A percentile compares a stretch with the other conserved stretches of the same genome.
phyloP scores from a whole-genome alignment of 2,888 invertebrate genomes.

The Pilophorus perplexus region DNA sequence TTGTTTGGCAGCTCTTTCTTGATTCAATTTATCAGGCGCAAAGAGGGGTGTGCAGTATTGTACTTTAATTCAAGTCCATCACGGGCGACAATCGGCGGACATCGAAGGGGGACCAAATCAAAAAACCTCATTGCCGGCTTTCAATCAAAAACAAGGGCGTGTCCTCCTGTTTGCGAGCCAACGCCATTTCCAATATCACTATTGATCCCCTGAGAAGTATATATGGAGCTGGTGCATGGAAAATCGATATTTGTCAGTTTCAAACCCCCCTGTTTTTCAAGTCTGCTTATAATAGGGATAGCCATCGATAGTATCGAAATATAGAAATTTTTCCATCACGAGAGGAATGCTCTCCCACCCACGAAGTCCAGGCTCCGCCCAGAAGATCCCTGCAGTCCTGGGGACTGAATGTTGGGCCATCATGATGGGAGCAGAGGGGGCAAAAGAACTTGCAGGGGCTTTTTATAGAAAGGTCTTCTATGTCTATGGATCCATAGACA shows the following conservation, averaged over 20 bases:
- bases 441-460: too few species aligned
- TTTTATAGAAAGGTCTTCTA: too few species aligned
- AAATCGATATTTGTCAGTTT: background rate
- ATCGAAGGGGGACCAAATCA: background rate
- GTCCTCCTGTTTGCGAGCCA: background rate
- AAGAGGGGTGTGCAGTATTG: background rate
- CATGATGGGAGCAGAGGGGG: too few species aligned
- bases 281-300: too few species aligned
- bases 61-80: conserved; percentile 7
- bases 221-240: background rate
- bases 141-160: conserved; percentile 2
- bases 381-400: too few species aligned
- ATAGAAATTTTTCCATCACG: too few species aligned
- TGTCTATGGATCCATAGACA: too few species aligned
- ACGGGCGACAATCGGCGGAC: conserved; percentile 6
- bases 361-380: too few species aligned
- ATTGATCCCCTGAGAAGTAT: background rate
- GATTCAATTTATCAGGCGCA: conserved; percentile 30
- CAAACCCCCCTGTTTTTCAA: too few species aligned
- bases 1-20: conserved; percentile 36
- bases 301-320: too few species aligned
- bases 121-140: background rate
- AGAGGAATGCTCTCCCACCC: too few species aligned
- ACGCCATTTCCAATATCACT: background rate
- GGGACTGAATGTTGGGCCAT: too few species aligned